Conservation (phyloP, 1,140 invertebrate genomes). For the Archivesica marissinica region DNA sequence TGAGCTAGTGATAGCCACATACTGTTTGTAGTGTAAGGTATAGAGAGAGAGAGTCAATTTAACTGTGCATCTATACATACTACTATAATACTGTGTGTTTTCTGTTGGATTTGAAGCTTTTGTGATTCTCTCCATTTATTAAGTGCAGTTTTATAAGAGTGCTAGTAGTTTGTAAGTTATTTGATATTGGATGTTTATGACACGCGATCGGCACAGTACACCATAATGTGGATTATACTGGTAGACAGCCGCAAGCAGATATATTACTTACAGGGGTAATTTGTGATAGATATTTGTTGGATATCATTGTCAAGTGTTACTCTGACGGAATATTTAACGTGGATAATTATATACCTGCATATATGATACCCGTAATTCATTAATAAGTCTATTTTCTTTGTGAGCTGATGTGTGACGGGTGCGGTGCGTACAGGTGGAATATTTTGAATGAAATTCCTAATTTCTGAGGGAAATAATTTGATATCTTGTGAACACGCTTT, state of each 20-base stretch:
- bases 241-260: slow-evolving; percentile 10
- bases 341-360: slow-evolving; percentile 8
- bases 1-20: slow-evolving; percentile 8
- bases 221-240: slow-evolving; percentile 2
- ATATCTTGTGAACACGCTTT: neutral
- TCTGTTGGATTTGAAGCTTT: neutral
- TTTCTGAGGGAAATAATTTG: neutral
- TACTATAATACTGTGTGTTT: neutral
- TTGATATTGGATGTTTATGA: slow-evolving; percentile 27
- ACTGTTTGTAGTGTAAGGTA: neutral
- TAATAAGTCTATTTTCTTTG: neutral
- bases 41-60: neutral
- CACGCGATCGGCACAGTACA: slow-evolving; percentile 15
- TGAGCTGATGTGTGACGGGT: neutral
- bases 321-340: slow-evolving; percentile 32
- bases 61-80: neutral
- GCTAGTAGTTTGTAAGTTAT: slow-evolving; percentile 4
- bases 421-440: slow-evolving; percentile 10
- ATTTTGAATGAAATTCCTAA: neutral
- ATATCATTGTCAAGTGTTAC: slow-evolving; percentile 31
- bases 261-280: slow-evolving; percentile 2
- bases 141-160: neutral
- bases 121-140: neutral
- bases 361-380: slow-evolving; percentile 5
- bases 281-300: slow-evolving; percentile 13